Percentiles rank a stretch among this genome's conserved stretches.
Conservation (phyloP, 1,140 invertebrate genomes). For the Temnothorax longispinosus region DNA sequence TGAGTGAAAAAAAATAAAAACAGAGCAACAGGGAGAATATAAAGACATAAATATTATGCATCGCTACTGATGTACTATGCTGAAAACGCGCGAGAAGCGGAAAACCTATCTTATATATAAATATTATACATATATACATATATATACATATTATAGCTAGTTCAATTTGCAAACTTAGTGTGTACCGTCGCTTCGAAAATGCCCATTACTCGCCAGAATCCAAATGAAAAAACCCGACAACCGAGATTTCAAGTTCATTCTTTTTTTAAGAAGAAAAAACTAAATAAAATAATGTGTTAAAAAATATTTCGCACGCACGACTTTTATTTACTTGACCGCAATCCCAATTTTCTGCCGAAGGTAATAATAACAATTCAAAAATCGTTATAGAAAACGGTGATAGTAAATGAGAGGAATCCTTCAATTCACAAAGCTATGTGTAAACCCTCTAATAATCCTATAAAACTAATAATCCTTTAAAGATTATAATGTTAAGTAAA, state of each 20-base stretch:
- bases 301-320: slow-evolving; percentile 73
- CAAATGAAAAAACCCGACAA: slow-evolving; percentile 77
- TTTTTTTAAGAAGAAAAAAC: slow-evolving; percentile 83
- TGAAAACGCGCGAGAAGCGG: slow-evolving; percentile 73
- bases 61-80: slow-evolving; percentile 82
- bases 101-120: slow-evolving; percentile 82
- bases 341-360: neutral
- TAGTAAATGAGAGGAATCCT: neutral
- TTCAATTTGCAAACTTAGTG: slow-evolving; percentile 84
- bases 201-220: slow-evolving; percentile 84
- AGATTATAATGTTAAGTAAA: neutral
- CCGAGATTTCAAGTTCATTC: slow-evolving; percentile 83
- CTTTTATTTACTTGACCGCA: slow-evolving; percentile 13
- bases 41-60: slow-evolving; percentile 78
- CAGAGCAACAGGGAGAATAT: slow-evolving; percentile 54
- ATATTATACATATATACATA: slow-evolving; percentile 75
- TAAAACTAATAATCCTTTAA: too few species aligned
- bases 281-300: slow-evolving; percentile 80
- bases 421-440: too few species aligned
- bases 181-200: slow-evolving; percentile 84
- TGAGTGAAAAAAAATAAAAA: slow-evolving; percentile 38
- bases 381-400: neutral
- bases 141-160: slow-evolving; percentile 83
- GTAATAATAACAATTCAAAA: slow-evolving; percentile 5
- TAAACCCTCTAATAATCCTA: neutral